Evolutionary conservation across 2,888 invertebrate genomes (phyloP), one percentile per base, ranked within the genome.

Genomic region (Pseudococcus viburni): DNA sequence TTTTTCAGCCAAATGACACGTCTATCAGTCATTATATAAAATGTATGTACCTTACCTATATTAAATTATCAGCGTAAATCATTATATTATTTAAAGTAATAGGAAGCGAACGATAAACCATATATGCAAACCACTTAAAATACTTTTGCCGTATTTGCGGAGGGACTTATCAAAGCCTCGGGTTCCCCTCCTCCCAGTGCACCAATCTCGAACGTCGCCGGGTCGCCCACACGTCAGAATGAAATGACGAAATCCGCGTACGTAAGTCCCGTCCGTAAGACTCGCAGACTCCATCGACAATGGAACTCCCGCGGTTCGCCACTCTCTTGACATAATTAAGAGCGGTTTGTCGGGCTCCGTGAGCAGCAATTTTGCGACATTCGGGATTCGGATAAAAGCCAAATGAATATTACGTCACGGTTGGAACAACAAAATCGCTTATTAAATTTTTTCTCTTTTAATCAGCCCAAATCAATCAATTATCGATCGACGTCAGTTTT

Each of bases 241-340:
- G 8, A 42, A 83, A 83, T 83, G 80, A 83, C 80, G 80, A 83
- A 83, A 83, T 83, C 8, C n/a, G 46, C 80, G 46, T 26, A 19
- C 59, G 59, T 59, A 59, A 59, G 59, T 59, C 7, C 15, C n/a
- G n/a, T n/a, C 17, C 5, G 17, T 55, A 55, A 55, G 55, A 12
- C 8, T 55, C 15, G 55, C 5, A 11, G 51, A 15, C 1, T 59
- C n/a, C 46, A 83, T 83, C 46, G 80, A 83, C 80, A 83, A 83
- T 83, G 80, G 80, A 83, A 83, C 80, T 46, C 80, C 80, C 46
- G 80, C 80, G 9, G 80, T 46, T 83, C 19, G 19, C 46, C 80
- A 46, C 46, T 46, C 42, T 83, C 80, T 83, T 83, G 80, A 83
- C 42, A 46, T 83, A 83, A 83, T 83, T 83, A 46, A 83, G 80